Percentiles rank a stretch among this genome's conserved stretches.
Conservation (phyloP, 1,140 invertebrate genomes). For the Formica exsecta region DNA sequence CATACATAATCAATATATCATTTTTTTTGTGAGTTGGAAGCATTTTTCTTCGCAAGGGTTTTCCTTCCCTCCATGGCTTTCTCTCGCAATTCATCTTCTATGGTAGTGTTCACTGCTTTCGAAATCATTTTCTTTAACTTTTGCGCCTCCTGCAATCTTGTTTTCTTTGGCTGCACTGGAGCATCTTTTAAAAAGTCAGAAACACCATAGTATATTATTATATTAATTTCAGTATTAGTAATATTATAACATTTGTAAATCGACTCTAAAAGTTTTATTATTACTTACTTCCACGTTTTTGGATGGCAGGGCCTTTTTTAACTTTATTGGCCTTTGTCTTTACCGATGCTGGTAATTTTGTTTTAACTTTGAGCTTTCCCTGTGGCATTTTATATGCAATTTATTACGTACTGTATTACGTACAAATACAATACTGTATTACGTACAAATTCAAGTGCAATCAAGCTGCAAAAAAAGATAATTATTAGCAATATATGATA, state of each 20-base stretch:
- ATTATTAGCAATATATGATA: too few relatives aligned
- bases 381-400: constrained; percentile 86
- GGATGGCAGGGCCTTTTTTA: constrained; percentile 83
- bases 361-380: constrained; percentile 88
- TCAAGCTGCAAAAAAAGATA: not conserved
- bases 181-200: constrained; percentile 85
- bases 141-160: constrained; percentile 87
- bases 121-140: constrained; percentile 89
- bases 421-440: not conserved
- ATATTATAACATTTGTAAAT: not conserved
- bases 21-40: constrained; percentile 54
- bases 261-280: not conserved
- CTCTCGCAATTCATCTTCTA: constrained; percentile 88
- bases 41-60: constrained; percentile 81
- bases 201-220: constrained; percentile 1
- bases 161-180: constrained; percentile 89
- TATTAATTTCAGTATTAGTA: constrained; percentile 12
- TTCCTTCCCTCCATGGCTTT: constrained; percentile 86
- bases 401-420: not conserved
- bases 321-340: constrained; percentile 84
- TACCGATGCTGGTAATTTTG: constrained; percentile 85
- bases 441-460: not conserved
- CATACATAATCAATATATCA: not conserved
- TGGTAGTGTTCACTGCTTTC: constrained; percentile 88
- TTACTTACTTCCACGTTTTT: constrained; percentile 86